Base-by-base conservation (phyloP, 2,888 invertebrate species). In the Ectobius pallidus region DNA sequence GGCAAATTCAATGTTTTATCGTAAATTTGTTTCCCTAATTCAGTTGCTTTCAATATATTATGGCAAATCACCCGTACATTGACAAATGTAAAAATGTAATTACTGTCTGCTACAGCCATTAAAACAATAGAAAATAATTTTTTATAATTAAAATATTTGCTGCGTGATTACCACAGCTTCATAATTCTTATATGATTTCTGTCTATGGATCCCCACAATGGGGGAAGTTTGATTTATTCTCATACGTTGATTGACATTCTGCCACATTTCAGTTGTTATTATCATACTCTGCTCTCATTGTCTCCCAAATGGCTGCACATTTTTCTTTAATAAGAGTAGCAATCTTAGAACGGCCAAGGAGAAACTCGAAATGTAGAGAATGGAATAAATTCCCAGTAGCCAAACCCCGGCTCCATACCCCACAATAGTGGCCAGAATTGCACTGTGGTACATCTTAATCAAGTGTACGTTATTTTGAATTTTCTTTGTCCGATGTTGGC, bases 161-260 rank as follows among this genome's bases (percentile, higher is more conserved):
- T 78, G 9, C 79, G 79, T 69, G 77, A 49, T 16, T 44, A 44
- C 0, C 32, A n/a, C 42, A 72, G 71, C 22, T 2, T 65, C 11
- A 75, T 78, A 77, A 75, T 77, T 75, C 74, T 73, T 14, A 79
- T 76, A 72, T 79, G 78, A 72, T 78, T 78, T 20, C 79, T 79
- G 73, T 79, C 79, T 18, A 80, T 73, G 22, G 77, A 75, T 52
- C 78, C 78, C 14, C 39, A 49, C 75, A 76, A 62, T 79, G 76
- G 22, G 80, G 79, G 77, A 80, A 80, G 70, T 79, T 78, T 69
- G 78, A 75, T 68, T 71, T 75, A 74, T 58, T 74, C 46, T 78
- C 70, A 76, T 78, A 80, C 55, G 77, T 69, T 71, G 16, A 62
- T 78, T 76, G 55, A 78, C 78, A 68, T 68, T 69, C 70, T 77